Base-by-base conservation (phyloP, 2,797 vertebrate species). In the Pseudotriccus pelzelni region DNA sequence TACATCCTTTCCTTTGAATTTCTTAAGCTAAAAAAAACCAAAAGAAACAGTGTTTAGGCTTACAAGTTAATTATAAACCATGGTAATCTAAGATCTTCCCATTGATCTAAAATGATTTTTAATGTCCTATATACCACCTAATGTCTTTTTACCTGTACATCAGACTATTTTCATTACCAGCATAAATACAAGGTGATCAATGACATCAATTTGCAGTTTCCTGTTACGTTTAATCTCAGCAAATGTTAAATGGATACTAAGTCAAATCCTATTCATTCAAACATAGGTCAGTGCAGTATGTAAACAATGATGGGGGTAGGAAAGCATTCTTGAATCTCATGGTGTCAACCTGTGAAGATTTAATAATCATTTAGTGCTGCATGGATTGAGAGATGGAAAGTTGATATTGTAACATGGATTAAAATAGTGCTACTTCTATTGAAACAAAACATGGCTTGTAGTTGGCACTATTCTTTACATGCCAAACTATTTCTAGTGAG, bases 241-340 rank as follows among this genome's bases (percentile, higher is more conserved):
- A 73, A 78, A 41, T 18, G 0, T 41, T 47, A 78, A 24, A 39
- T 0, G 0, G 30, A 36, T 7, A 5, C 7, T 15, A 24, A 41
- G 15, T 28, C 15, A 73, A 72, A 67, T 47, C 13, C 30, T 36
- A 5, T 41, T 53, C 5, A 15, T 41, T 78, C 25, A n/a, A 66
- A 43, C 34, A 21, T 6, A 27, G 23, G 22, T 24, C 25, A 36
- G 41, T 52, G 4, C 5, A 70, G 32, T 16, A 32, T 3, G 2
- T 23, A 39, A 59, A 10, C 6, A 43, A 10, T 41, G 16, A 20
- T 3, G 36, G 22, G 4, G 8, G 11, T 18, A 59, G 22, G 58
- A 73, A 67, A 53, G 5, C 3, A 24, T 53, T 53, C 72, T 64
- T 58, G 3, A 43, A 17, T 60, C 18, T n/a, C 30, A n/a, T 41